Evolutionary conservation across 2,888 invertebrate species (phyloP).

Genomic region (Phorcus lineatus): DNA sequence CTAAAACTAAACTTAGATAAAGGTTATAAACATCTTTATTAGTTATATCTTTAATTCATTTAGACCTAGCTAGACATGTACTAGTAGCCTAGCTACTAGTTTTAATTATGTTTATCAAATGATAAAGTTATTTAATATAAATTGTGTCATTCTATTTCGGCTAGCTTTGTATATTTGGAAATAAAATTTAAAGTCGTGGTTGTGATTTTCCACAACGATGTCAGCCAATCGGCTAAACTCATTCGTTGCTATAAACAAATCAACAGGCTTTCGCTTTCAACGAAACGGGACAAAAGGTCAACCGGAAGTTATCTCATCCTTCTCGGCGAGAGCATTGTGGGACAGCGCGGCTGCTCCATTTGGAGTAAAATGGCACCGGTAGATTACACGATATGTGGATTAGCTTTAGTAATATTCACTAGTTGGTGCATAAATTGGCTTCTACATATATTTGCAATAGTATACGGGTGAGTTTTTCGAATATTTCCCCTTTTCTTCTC

Average conservation of each 20-base stretch:
- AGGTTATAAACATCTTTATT: too few relatives aligned
- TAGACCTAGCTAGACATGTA: too few relatives aligned
- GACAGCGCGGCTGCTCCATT: slow-evolving; percentile 17
- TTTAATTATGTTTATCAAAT: too few relatives aligned
- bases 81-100: too few relatives aligned
- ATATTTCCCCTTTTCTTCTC: not conserved
- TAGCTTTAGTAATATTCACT: slow-evolving; percentile 47
- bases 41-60: too few relatives aligned
- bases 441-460: slow-evolving; percentile 46
- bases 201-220: too few relatives aligned
- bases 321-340: slow-evolving; percentile 22
- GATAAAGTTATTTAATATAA: too few relatives aligned
- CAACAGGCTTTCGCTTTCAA: not conserved
- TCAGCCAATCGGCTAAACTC: too few relatives aligned
- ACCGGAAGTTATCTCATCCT: slow-evolving; percentile 20
- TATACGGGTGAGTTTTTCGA: slow-evolving; percentile 48
- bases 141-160: too few relatives aligned
- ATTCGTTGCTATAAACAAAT: not conserved
- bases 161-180: too few relatives aligned
- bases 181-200: too few relatives aligned
- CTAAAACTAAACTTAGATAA: too few relatives aligned
- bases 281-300: not conserved
- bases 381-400: slow-evolving; percentile 50
- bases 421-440: slow-evolving; percentile 54
- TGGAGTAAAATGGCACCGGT: slow-evolving; percentile 50